These are phyloP conservation scores for Dynastes grantii DNA, from an alignment of 2,888 invertebrate genomes.

Conservation along the genomic window DNA sequence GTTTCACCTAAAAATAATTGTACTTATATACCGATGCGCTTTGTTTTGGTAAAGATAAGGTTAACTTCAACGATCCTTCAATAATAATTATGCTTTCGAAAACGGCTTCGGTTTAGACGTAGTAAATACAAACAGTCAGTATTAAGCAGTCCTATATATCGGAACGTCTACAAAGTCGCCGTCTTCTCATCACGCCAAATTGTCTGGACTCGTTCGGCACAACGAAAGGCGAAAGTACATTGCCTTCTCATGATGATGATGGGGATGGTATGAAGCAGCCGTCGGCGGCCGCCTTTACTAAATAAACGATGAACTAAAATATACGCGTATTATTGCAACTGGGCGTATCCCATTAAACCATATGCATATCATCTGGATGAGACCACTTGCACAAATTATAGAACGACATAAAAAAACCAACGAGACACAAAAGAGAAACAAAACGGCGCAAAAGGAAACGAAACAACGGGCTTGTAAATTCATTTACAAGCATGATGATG, in stretches of 20 bases:
- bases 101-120: no score
- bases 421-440: slow-evolving; percentile 2
- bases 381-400: slow-evolving; percentile 27
- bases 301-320: slow-evolving; percentile 45
- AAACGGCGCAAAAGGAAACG: slow-evolving; percentile 11
- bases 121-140: not conserved
- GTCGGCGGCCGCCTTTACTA: slow-evolving; percentile 37
- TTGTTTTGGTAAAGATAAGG: no score
- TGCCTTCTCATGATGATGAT: slow-evolving; percentile 26
- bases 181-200: slow-evolving; percentile 33
- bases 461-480: no score
- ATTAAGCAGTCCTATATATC: not conserved
- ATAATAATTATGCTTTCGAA: no score
- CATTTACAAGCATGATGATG: no score
- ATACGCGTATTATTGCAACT: slow-evolving; percentile 39
- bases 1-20: no score
- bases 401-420: slow-evolving; percentile 1
- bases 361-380: slow-evolving; percentile 42
- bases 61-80: no score
- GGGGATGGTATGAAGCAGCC: not conserved
- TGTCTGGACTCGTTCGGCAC: slow-evolving; percentile 29
- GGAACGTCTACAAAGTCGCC: slow-evolving; percentile 2
- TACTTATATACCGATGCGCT: no score
- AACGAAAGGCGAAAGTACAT: slow-evolving; percentile 36
- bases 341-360: slow-evolving; percentile 46